Conservation (phyloP, 2,888 invertebrate genomes). For the Neoascia interrupta region DNA sequence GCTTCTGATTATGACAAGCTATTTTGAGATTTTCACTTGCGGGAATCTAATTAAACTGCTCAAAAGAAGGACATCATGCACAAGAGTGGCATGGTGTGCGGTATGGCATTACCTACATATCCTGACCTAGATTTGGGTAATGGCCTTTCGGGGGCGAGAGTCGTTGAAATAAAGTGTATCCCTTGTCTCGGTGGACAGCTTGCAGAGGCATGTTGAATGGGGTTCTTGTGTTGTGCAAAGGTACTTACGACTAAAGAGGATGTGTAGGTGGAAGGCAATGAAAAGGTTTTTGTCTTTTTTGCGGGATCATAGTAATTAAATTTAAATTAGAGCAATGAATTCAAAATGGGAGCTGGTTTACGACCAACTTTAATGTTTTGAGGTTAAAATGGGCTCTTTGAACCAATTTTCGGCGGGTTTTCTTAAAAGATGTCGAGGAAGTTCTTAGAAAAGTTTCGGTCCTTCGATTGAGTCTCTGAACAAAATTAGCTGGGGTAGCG, state of each 20-base stretch:
- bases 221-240: constrained; percentile 1
- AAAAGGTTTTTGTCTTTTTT: constrained; percentile 1
- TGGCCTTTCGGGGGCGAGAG: constrained; percentile 10
- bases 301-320: constrained; percentile 6
- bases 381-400: too few species aligned
- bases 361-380: too few species aligned
- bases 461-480: too few species aligned
- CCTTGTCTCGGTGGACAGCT: constrained; percentile 30
- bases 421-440: too few species aligned
- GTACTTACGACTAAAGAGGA: constrained; percentile 2
- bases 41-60: constrained; percentile 54
- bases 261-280: constrained; percentile 24
- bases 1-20: constrained; percentile 8
- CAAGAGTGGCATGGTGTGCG: constrained; percentile 1
- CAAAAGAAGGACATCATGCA: not conserved
- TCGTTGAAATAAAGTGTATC: constrained; percentile 16
- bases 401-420: too few species aligned
- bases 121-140: constrained; percentile 47
- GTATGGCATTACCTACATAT: constrained; percentile 17
- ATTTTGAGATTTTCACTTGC: constrained; percentile 1
- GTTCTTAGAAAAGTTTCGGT: too few species aligned
- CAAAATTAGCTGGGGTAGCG: too few species aligned
- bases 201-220: not conserved
- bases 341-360: too few species aligned
- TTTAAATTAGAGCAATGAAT: constrained; percentile 26